Evolutionary conservation across 2,797 vertebrate species (phyloP), one percentile per base, ranked within the genome.

Genomic region (Amniataba percoides): DNA sequence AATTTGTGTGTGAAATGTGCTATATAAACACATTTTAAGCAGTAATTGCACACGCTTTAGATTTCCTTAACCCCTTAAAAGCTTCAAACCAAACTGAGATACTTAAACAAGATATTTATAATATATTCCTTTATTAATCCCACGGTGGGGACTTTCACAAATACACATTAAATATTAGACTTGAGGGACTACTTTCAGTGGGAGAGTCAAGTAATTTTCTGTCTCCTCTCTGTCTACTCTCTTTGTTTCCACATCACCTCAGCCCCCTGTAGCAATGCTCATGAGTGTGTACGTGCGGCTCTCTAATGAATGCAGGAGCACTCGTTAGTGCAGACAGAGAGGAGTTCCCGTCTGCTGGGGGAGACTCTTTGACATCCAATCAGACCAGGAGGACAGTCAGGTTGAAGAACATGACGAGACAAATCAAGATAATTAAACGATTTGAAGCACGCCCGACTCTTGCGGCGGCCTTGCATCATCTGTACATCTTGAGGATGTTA

Each of bases 241-340:
- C 46, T 27, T 56, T 14, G 7, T 18, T 46, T 51, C 4, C 43
- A 31, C 15, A 46, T 62, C 25, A 31, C 18, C 23, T 56, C 39
- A 9, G 40, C 31, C 53, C 34, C 52, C 46, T 31, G 55, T 31
- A 51, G 23, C 34, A 36, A 13, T 25, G 14, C 13, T 19, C 31
- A 52, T 14, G 49, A 7, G 6, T 57, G 23, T 5, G 58, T 12
- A 25, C 7, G 15, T 63, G 2, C 63, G 5, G 31, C 59, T 68
- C 49, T 75, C 76, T 82, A 81, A 90, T 90, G 87, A 89, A 88
- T 83, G 75, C 67, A 2, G 34, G 27, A 25, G 27, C 43, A n/a
- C 67, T 89, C 59, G 42, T 85, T 83, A 88, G 74, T 10, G 2
- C 21, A 53, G 57, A 77, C 64, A 27, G 81, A n/a, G 51, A 66